These are phyloP conservation scores for Cephus nigrinus DNA, from an alignment of 2,888 invertebrate species.

Conservation along the genomic window DNA sequence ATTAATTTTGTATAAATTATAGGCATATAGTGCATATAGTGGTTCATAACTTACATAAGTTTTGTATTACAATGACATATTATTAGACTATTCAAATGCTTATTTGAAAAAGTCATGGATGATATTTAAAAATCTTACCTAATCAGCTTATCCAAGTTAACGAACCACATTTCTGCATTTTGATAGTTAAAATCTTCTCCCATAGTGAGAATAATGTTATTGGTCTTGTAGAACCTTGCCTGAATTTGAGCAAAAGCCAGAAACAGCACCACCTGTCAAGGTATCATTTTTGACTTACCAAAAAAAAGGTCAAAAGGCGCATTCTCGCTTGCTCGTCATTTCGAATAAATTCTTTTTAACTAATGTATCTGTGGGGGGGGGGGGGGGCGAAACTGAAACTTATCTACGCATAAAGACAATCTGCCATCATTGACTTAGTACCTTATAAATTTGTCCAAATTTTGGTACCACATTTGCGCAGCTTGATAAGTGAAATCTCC, in stretches of 20 bases:
- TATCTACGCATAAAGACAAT: not conserved
- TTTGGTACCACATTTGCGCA: constrained; percentile 83
- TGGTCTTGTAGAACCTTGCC: constrained; percentile 71
- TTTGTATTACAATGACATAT: not conserved
- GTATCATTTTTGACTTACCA: constrained; percentile 10
- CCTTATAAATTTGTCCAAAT: constrained; percentile 88
- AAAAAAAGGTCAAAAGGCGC: not conserved
- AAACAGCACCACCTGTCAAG: constrained; percentile 71
- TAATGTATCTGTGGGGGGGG: not conserved
- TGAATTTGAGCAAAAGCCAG: constrained; percentile 70
- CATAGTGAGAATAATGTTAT: constrained; percentile 90
- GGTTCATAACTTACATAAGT: constrained; percentile 5
- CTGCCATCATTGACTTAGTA: constrained; percentile 47
- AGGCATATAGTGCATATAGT: not conserved
- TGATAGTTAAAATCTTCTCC: constrained; percentile 93
- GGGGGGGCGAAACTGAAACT: not conserved
- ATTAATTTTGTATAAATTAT: too few relatives aligned
- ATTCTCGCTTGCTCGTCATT: not conserved
- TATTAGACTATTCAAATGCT: not conserved
- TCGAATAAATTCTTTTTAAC: not conserved
- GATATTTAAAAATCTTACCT: constrained; percentile 69
- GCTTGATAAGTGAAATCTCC: constrained; percentile 90
- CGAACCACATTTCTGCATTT: constrained; percentile 80
- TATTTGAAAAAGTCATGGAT: not conserved
- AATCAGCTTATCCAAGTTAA: constrained; percentile 90